Percentiles rank a stretch among this genome's conserved stretches.
Conservation (phyloP, 92 coral and sea anemone genomes). For the Phymanthus crucifer region DNA sequence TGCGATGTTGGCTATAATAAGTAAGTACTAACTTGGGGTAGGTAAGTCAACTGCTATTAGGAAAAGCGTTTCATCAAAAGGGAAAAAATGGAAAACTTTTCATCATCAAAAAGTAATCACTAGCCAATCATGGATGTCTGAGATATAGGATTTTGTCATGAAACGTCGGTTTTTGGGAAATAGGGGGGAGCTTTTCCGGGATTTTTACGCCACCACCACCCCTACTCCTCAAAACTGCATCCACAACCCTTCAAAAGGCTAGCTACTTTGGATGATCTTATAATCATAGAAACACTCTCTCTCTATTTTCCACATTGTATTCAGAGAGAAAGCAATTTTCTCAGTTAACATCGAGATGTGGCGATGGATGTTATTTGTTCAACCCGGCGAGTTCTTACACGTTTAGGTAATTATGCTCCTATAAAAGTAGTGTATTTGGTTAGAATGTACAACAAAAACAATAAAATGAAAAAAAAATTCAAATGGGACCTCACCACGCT, state of each 20-base stretch:
- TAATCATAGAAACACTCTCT: not conserved
- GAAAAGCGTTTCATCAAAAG: not conserved
- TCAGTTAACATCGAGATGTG: not conserved
- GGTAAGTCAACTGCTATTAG: not conserved
- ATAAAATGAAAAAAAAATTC: not conserved
- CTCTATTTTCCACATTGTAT: not conserved
- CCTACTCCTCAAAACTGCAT: not conserved
- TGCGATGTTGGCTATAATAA: no score
- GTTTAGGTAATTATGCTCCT: not conserved
- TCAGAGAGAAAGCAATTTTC: not conserved
- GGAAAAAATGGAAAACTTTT: conserved; percentile 6
- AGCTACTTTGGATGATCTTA: not conserved
- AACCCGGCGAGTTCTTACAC: not conserved
- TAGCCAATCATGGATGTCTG: conserved; percentile 3
- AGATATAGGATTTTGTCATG: not conserved
- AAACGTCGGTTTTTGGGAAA: not conserved
- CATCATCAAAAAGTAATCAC: not conserved
- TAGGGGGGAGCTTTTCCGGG: not conserved
- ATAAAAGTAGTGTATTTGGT: not conserved
- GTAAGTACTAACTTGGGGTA: no score
- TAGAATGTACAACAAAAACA: not conserved
- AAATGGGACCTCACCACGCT: conserved; percentile 71
- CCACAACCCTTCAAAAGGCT: not conserved
- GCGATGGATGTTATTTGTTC: not conserved
- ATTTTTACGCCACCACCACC: not conserved